phyloP scores from a whole-genome alignment of 1,140 invertebrate species.

The Lamellibrachia luymesi region DNA sequence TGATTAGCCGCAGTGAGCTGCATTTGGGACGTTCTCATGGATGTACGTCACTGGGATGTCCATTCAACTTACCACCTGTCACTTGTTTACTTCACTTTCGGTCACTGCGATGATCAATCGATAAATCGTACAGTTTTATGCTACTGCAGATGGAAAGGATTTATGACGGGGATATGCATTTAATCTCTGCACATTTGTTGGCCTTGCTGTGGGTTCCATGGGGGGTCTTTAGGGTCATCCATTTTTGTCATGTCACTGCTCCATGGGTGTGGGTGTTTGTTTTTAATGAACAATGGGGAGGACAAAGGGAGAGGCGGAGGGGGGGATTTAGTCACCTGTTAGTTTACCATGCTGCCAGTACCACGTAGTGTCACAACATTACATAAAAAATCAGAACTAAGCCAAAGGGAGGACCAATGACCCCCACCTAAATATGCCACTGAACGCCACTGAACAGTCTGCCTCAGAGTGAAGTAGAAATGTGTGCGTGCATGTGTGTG shows the following conservation, averaged over 20 bases:
- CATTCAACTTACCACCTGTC: not conserved
- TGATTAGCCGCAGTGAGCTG: not conserved
- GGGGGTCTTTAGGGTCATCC: not conserved
- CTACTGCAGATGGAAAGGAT: not conserved
- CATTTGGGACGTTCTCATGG: not conserved
- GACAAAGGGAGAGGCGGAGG: no score
- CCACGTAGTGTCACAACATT: no score
- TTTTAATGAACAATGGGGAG: not conserved
- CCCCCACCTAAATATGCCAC: no score
- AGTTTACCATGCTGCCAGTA: no score
- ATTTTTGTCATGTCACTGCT: not conserved
- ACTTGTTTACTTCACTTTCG: not conserved
- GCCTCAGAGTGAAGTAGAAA: not conserved
- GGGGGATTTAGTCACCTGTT: no score
- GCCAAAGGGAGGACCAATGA: no score
- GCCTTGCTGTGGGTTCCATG: not conserved
- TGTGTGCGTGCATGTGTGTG: not conserved
- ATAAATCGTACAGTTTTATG: not conserved
- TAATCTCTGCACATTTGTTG: not conserved
- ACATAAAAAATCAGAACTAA: no score
- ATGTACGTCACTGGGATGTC: not conserved
- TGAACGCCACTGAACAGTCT: not conserved
- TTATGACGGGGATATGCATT: not conserved
- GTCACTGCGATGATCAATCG: not conserved
- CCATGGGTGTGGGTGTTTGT: not conserved